Percentiles rank a stretch among this genome's conserved stretches.
Conservation (phyloP, 2,113 vertebrate species). For the Eulemur macaco region DNA sequence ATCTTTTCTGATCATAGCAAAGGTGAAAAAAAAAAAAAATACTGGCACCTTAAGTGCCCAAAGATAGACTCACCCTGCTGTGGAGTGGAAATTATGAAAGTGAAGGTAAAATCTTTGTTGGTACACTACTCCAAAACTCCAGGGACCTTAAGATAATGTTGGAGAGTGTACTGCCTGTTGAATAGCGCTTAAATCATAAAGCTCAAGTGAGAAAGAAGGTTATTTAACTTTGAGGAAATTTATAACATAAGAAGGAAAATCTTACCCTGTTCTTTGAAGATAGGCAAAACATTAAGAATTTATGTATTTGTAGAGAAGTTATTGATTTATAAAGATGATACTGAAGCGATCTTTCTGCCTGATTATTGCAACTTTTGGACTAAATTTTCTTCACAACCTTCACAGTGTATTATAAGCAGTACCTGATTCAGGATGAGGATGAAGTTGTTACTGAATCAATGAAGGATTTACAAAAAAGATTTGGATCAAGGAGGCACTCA, state of each 20-base stretch:
- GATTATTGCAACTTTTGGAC: background rate
- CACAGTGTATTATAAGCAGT: background rate
- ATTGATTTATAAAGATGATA: background rate
- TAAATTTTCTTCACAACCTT: background rate
- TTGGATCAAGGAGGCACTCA: background rate
- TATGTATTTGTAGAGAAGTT: background rate
- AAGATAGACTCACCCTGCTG: background rate
- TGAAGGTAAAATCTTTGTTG: background rate
- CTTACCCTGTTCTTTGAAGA: background rate
- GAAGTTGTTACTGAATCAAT: background rate
- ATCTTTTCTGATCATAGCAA: background rate
- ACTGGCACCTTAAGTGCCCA: background rate
- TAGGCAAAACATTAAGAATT: background rate
- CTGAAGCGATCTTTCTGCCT: background rate
- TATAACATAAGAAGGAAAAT: background rate
- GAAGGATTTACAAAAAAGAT: background rate
- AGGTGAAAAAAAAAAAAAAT: background rate
- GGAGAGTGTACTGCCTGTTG: rapidly evolving
- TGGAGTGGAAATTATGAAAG: background rate
- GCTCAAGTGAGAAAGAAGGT: background rate
- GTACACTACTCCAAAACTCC: background rate
- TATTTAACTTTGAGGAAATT: background rate
- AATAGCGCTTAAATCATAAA: background rate
- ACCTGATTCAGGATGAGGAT: background rate
- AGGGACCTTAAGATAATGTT: background rate